These are phyloP conservation scores for Ia io DNA, from an alignment of 2,113 vertebrate genomes.

Conservation along the genomic window DNA sequence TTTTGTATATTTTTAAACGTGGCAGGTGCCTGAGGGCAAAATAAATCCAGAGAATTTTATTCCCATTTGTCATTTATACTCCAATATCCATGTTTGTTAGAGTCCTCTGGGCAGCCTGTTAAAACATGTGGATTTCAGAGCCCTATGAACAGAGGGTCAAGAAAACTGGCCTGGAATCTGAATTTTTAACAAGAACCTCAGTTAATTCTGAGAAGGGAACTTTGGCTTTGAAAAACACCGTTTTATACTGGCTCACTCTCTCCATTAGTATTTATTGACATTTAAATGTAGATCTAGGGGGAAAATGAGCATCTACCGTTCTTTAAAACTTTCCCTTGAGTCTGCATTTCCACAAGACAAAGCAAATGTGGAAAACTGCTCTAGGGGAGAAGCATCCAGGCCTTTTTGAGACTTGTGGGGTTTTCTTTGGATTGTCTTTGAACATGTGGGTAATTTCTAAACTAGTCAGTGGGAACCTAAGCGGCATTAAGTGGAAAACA, in stretches of 20 bases:
- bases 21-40: background rate
- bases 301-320: background rate
- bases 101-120: background rate
- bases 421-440: slow-evolving; percentile 2
- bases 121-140: background rate
- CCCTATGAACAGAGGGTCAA: background rate
- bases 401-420: background rate
- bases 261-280: slow-evolving; percentile 33
- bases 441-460: slow-evolving; percentile 3
- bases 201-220: background rate
- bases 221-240: background rate
- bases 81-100: background rate
- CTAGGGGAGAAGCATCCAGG: background rate
- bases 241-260: background rate
- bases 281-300: slow-evolving; percentile 28
- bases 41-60: background rate
- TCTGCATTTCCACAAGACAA: background rate
- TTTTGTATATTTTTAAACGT: background rate
- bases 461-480: background rate
- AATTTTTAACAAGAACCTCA: background rate
- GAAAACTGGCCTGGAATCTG: background rate
- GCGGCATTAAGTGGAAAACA: background rate
- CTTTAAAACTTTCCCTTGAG: slow-evolving; percentile 39
- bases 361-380: slow-evolving; percentile 45
- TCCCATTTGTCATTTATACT: background rate